These are phyloP conservation scores for Eulithis testata DNA, from an alignment of 2,888 invertebrate species.

Conservation along the genomic window DNA sequence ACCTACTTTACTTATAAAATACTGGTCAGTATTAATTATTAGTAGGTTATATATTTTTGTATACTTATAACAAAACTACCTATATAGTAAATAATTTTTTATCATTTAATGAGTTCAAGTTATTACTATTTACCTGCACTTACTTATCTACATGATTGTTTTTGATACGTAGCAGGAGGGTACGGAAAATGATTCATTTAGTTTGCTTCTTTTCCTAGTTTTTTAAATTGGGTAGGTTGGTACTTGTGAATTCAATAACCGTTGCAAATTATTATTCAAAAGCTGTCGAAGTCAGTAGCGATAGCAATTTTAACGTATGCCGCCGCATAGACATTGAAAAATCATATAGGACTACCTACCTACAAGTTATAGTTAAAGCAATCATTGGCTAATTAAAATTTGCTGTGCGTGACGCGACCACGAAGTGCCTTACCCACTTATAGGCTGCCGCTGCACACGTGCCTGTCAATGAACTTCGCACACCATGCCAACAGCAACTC, in stretches of 20 bases:
- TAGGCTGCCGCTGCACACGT: constrained; percentile 80
- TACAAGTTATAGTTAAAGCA: constrained; percentile 67
- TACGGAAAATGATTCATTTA: no score
- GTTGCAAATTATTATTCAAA: constrained; percentile 69
- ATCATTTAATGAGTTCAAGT: no score
- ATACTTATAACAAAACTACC: no score
- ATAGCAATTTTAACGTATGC: constrained; percentile 68
- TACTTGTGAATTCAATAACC: constrained; percentile 40
- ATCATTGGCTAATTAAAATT: constrained; percentile 82
- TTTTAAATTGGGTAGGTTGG: background rate
- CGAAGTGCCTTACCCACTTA: constrained; percentile 74
- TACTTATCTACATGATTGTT: no score
- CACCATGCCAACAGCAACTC: constrained; percentile 64
- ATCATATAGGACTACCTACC: constrained; percentile 37
- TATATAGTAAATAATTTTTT: no score
- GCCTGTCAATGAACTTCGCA: constrained; percentile 82
- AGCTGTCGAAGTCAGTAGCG: constrained; percentile 59
- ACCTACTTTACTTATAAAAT: no score
- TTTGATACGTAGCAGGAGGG: no score
- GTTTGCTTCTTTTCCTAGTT: no score
- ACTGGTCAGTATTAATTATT: no score
- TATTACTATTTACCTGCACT: no score
- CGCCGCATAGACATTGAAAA: constrained; percentile 61
- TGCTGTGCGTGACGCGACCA: constrained; percentile 79
- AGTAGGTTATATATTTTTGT: no score